These are phyloP conservation scores for Amphibalanus amphitrite DNA, from an alignment of 1,140 invertebrate genomes.

Conservation along the genomic window DNA sequence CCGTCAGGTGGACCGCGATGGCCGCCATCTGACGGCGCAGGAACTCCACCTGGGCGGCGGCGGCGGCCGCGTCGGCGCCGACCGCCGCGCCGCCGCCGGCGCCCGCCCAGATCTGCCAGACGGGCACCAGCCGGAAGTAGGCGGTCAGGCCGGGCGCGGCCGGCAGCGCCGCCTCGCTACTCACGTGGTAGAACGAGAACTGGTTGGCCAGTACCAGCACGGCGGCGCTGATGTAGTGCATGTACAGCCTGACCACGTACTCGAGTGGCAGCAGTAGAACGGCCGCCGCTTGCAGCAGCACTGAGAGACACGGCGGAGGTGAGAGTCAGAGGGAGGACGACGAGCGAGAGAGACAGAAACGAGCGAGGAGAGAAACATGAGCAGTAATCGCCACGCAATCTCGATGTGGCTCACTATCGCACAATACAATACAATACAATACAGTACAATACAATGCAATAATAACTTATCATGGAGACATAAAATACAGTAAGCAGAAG, in stretches of 20 bases:
- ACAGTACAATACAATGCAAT: too few relatives aligned
- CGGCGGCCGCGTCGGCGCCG: too few relatives aligned
- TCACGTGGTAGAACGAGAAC: slow-evolving; percentile 31
- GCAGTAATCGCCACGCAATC: too few relatives aligned
- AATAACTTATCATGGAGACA: too few relatives aligned
- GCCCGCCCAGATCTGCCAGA: neutral
- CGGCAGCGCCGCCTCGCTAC: slow-evolving; percentile 11
- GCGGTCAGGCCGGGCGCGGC: neutral
- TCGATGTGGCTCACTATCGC: too few relatives aligned
- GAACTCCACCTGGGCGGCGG: slow-evolving; percentile 12
- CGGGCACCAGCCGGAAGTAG: neutral
- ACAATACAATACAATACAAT: too few relatives aligned
- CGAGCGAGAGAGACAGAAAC: too few relatives aligned
- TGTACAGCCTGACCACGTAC: slow-evolving; percentile 33
- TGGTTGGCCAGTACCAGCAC: slow-evolving; percentile 28
- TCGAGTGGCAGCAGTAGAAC: slow-evolving; percentile 33
- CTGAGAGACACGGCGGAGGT: slow-evolving; percentile 24
- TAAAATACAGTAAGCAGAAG: too few relatives aligned
- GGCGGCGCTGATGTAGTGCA: slow-evolving; percentile 31
- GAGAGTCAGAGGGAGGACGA: neutral
- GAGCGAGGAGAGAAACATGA: too few relatives aligned
- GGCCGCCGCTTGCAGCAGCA: slow-evolving; percentile 30
- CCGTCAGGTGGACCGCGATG: slow-evolving; percentile 27
- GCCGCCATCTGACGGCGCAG: slow-evolving; percentile 25
- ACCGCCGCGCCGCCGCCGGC: too few relatives aligned